Evolutionary conservation across 2,888 invertebrate species (phyloP).

Genomic region (Cantharis rustica): DNA sequence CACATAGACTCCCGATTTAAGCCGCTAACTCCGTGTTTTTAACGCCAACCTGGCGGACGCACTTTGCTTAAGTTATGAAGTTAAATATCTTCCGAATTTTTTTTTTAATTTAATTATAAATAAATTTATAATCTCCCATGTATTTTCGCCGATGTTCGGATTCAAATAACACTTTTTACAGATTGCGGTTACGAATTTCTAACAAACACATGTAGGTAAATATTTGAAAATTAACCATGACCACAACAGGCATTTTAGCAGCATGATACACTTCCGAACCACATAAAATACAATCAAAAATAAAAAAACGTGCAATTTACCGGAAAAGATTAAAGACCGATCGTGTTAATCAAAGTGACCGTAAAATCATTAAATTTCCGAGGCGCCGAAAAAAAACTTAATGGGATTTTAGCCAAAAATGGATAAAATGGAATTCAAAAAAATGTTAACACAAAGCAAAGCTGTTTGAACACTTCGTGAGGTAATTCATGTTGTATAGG

Average conservation of each 20-base stretch:
- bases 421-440: background rate
- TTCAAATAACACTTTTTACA: background rate
- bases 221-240: background rate
- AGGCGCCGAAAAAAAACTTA: background rate
- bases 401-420: background rate
- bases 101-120: too few relatives aligned
- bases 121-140: too few relatives aligned
- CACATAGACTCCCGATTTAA: too few relatives aligned
- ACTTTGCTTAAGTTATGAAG: too few relatives aligned
- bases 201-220: background rate
- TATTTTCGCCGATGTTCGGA: too few relatives aligned
- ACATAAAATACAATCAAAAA: background rate
- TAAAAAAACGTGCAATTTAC: background rate
- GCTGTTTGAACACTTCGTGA: background rate
- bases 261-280: background rate
- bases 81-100: too few relatives aligned
- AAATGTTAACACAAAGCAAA: background rate
- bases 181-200: background rate
- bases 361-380: background rate
- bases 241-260: background rate
- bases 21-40: too few relatives aligned
- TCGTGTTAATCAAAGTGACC: background rate
- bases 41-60: too few relatives aligned
- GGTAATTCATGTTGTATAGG: background rate
- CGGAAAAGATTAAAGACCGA: background rate